Base-by-base conservation (phyloP, 2,888 invertebrate genomes). In the Trichopria drosophilae region DNA sequence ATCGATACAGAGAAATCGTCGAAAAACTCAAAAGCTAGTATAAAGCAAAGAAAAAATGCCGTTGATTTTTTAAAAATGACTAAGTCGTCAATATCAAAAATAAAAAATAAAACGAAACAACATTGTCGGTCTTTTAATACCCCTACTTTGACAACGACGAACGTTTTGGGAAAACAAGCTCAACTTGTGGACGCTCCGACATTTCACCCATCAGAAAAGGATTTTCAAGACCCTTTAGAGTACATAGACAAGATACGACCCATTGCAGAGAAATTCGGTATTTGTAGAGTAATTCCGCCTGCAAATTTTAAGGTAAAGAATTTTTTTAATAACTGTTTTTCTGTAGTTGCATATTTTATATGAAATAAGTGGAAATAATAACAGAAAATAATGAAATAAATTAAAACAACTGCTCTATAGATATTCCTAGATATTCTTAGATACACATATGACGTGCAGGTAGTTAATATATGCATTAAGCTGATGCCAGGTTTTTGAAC, bases 211-310 rank as follows among this genome's bases (percentile, higher is more conserved):
- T 85, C 86, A 0, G 87, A 86, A 53, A 86, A 86, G 61, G 92
- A 94, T 67, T 93, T 94, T 68, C 72, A 67, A 55, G 93, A 95
- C 78, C 94, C 94, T 0, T 76, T 94, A 4, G 84, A 85, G 53
- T 95, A 89, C 65, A 89, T 93, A 49, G 88, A 90, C 53, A 84
- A 86, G 52, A 90, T 94, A 23, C 81, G 86, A 41, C 81, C 84
- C 0, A 78, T 82, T 43, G 92, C 91, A 0, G 86, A 88, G 34
- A 83, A 85, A 51, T 93, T 83, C 72, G 94, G 95, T 0, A 83
- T 96, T 51, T 95, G 94, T 68, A 84, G 88, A 58, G 88, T 96
- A 19, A 85, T 93, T 16, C 90, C 94, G 3, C 95, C 95, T 0
- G 69, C 80, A 1, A 83, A 79, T 51, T 93, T 92, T 66, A 84